These are phyloP conservation scores for Intellagama lesueurii DNA, from an alignment of 2,797 vertebrate species.

Conservation along the genomic window DNA sequence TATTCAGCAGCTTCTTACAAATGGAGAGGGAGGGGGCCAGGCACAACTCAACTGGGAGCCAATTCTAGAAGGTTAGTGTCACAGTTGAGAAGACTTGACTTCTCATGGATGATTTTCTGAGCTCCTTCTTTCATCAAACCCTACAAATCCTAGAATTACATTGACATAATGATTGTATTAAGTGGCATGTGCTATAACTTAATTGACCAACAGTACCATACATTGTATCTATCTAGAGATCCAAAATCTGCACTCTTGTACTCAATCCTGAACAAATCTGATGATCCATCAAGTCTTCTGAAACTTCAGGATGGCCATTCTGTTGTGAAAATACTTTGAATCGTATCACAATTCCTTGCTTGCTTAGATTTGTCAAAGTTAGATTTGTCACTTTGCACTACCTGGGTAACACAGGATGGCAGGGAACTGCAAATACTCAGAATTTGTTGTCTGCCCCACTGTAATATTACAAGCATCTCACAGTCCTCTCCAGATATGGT, in stretches of 20 bases:
- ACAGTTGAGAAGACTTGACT: no score
- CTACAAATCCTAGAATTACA: neutral
- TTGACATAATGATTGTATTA: neutral
- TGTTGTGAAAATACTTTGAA: neutral
- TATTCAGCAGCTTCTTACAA: no score
- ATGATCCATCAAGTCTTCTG: neutral
- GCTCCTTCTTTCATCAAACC: neutral
- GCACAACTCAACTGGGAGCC: no score
- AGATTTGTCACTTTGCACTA: neutral
- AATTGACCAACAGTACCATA: neutral
- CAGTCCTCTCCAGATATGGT: neutral
- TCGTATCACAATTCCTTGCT: no score
- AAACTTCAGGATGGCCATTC: neutral
- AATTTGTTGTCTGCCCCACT: neutral
- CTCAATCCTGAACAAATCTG: neutral
- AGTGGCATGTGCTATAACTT: fast-evolving
- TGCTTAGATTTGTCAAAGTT: neutral
- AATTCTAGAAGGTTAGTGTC: no score
- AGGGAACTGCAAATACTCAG: neutral
- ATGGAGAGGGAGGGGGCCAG: no score
- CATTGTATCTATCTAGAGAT: neutral
- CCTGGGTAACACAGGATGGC: neutral
- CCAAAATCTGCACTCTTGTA: neutral
- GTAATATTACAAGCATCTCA: neutral
- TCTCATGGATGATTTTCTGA: no score